Base-by-base conservation (phyloP, 1,140 invertebrate genomes). In the Nixonia krombeini region DNA sequence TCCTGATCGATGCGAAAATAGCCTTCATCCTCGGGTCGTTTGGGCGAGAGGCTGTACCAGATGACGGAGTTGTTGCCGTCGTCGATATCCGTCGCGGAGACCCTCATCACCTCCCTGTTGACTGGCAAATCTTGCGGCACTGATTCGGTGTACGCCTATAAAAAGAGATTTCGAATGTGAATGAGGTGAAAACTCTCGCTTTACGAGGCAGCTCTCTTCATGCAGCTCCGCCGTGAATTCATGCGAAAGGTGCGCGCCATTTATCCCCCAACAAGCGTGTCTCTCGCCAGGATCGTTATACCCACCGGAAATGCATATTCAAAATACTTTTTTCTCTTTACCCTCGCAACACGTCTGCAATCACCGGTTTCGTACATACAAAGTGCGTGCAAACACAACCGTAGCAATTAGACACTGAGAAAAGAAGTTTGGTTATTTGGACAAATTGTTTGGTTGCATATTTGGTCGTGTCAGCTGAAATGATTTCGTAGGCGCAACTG, bases 31-130 rank as follows among this genome's bases (percentile, higher is more conserved):
- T 80, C 73, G 1, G 77, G 64, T 5, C 82, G 87, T 64, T 87
- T 88, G 5, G 86, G 75, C 17, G 89, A 80, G 23, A 94, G 79
- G 50, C 87, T 88, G 73, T 91, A 91, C 4, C 79, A 74, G 2
- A 96, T 88, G 59, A 90, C 90, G 25, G 93, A 93, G 84, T 95
- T 95, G 70, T 92, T 90, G 5, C 93, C 92, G 74, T 95, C 92
- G 76, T 96, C 94, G 53, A 94, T 91, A 81, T 96, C 94, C 8
- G 93, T 95, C 1, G 94, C 94, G 28, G 93, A 93, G 75, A 95
- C 92, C 76, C 93, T 87, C 92, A 94, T 94, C 26, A 95, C 93
- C 74, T 93, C 91, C 31, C 88, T 85, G n/a, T 87, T 87, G 17
- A 87, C 80, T 8, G 83, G 80, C 46, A 91, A 82, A 85, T 94